These are phyloP conservation scores for Brachypodius melanocephalos DNA, from an alignment of 2,113 vertebrate genomes.

Conservation along the genomic window DNA sequence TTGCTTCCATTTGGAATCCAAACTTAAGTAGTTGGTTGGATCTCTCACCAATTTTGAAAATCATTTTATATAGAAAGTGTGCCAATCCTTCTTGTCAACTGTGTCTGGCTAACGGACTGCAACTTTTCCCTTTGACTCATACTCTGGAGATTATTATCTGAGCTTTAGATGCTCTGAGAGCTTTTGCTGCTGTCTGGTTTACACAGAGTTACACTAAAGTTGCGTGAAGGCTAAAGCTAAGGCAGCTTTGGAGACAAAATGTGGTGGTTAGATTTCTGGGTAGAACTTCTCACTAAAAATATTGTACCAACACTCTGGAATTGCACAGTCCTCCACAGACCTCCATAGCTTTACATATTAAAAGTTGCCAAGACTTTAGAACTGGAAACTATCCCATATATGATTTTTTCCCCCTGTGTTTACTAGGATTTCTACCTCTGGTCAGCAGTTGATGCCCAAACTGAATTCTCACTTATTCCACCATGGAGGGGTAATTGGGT, in stretches of 20 bases:
- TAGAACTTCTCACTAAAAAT: background rate
- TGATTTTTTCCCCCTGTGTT: fast-evolving
- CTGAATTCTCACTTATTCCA: background rate
- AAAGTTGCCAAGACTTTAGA: background rate
- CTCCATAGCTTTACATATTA: background rate
- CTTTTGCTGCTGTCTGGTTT: background rate
- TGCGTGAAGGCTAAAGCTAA: background rate
- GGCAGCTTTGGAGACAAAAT: background rate
- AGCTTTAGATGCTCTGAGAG: background rate
- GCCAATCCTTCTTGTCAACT: background rate
- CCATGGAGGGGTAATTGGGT: background rate
- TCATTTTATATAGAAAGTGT: background rate
- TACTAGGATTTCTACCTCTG: background rate
- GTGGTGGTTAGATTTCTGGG: background rate
- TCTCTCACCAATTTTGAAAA: background rate
- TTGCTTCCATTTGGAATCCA: background rate
- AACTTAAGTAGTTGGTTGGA: background rate
- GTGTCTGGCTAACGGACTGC: background rate
- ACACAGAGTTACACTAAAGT: background rate
- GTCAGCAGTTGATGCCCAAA: background rate
- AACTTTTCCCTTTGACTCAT: background rate
- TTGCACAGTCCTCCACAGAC: fast-evolving
- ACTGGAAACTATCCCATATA: background rate
- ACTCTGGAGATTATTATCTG: background rate
- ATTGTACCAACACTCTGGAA: background rate